phyloP scores from a whole-genome alignment of 1,140 invertebrate genomes.

The Apis laboriosa region DNA sequence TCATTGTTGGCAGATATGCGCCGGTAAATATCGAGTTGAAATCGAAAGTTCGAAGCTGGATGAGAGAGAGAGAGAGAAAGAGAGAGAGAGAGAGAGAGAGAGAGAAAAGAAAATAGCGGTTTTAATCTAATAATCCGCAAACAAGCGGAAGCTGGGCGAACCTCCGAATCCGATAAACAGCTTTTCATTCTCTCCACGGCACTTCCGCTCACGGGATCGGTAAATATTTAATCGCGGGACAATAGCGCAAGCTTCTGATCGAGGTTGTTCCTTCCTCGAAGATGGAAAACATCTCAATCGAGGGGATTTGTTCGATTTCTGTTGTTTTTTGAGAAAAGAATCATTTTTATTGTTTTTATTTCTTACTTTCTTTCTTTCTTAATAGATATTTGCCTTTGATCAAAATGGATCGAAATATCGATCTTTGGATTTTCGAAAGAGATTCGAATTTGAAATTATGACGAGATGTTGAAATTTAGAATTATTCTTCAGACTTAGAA shows the following conservation, averaged over 20 bases:
- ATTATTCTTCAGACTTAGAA: no score
- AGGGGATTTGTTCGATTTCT: background rate
- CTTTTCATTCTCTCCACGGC: background rate
- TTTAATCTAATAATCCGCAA: slow-evolving; percentile 5
- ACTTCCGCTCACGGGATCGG: background rate
- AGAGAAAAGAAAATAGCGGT: no score
- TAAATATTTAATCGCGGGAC: slow-evolving; percentile 1
- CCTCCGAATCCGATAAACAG: background rate
- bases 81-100: background rate
- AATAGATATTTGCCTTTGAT: background rate
- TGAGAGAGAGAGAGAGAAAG: background rate
- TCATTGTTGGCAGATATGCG: background rate
- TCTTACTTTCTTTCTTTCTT: background rate
- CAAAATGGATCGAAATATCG: no score
- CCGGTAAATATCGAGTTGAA: background rate
- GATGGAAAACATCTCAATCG: background rate
- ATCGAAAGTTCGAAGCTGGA: background rate
- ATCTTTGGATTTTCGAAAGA: no score
- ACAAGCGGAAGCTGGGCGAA: background rate
- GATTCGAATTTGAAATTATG: no score
- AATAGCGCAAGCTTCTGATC: background rate
- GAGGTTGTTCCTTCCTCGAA: background rate
- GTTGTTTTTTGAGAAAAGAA: background rate
- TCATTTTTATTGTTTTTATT: background rate
- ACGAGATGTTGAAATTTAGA: no score